phyloP scores from a whole-genome alignment of 1,140 invertebrate species.

The Pseudomyrmex gracilis region DNA sequence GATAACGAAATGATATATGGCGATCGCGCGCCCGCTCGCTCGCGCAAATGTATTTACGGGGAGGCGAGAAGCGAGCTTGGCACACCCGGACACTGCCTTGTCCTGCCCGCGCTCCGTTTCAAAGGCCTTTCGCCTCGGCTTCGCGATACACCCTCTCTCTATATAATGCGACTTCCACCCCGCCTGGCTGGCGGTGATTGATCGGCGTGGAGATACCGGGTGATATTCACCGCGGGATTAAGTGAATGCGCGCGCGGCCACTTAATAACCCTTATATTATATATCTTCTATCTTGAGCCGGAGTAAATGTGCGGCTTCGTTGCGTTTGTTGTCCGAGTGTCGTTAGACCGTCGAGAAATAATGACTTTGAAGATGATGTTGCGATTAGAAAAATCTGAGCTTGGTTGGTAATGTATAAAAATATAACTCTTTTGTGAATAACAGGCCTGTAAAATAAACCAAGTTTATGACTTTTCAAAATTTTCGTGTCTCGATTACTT shows the following conservation, averaged over 20 bases:
- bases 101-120: constrained; percentile 31
- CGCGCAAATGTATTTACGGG: constrained; percentile 45
- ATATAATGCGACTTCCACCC: constrained; percentile 55
- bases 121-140: constrained; percentile 51
- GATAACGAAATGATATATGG: constrained; percentile 86
- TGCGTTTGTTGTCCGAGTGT: background rate
- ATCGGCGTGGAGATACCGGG: constrained; percentile 83
- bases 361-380: background rate
- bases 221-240: constrained; percentile 84
- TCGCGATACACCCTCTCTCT: constrained; percentile 57
- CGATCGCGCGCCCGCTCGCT: constrained; percentile 76
- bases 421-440: background rate
- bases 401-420: too few relatives aligned
- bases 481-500: constrained; percentile 3
- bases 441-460: background rate
- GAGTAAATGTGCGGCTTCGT: constrained; percentile 10
- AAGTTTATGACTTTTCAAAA: background rate
- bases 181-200: constrained; percentile 78
- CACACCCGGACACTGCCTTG: constrained; percentile 51
- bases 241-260: constrained; percentile 83
- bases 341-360: constrained; percentile 25
- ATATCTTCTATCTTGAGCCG: constrained; percentile 55
- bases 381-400: constrained; percentile 9
- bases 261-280: constrained; percentile 81
- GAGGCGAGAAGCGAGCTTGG: constrained; percentile 66